These are phyloP conservation scores for Agonum fuliginosum DNA, from an alignment of 2,888 invertebrate species.

Conservation along the genomic window DNA sequence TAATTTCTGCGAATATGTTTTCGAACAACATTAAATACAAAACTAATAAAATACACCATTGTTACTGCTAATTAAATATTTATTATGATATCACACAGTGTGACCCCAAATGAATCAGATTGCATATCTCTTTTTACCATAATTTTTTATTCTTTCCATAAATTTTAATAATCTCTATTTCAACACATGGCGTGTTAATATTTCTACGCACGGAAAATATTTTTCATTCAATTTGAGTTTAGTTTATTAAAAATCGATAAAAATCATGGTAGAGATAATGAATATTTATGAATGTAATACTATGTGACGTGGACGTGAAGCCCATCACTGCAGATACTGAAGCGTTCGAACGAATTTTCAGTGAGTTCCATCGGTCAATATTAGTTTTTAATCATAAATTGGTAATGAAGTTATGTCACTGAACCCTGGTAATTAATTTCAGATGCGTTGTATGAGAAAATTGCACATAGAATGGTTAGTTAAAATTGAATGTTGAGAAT, in stretches of 20 bases:
- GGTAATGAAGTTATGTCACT: constrained; percentile 25
- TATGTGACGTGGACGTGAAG: background rate
- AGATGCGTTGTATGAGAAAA: background rate
- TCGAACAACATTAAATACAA: too few species aligned
- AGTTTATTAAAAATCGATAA: constrained; percentile 7
- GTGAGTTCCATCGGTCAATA: constrained; percentile 27
- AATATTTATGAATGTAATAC: constrained; percentile 20
- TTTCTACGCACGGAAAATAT: background rate
- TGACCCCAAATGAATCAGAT: too few species aligned
- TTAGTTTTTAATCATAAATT: constrained; percentile 36
- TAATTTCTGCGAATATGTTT: too few species aligned
- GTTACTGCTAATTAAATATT: too few species aligned
- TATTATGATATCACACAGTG: too few species aligned
- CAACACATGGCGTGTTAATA: background rate
- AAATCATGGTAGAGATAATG: constrained; percentile 4
- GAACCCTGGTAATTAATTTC: constrained; percentile 18
- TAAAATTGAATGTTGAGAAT: too few species aligned
- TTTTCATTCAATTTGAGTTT: background rate
- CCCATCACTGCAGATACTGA: too few species aligned
- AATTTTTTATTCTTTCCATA: background rate
- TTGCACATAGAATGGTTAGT: too few species aligned
- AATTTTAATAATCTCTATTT: background rate
- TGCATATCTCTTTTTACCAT: background rate
- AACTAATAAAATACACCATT: too few species aligned
- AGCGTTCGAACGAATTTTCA: background rate